Percentiles rank a stretch among this genome's conserved stretches.
Conservation (phyloP, 2,797 vertebrate species). For the Poecilia velifera region DNA sequence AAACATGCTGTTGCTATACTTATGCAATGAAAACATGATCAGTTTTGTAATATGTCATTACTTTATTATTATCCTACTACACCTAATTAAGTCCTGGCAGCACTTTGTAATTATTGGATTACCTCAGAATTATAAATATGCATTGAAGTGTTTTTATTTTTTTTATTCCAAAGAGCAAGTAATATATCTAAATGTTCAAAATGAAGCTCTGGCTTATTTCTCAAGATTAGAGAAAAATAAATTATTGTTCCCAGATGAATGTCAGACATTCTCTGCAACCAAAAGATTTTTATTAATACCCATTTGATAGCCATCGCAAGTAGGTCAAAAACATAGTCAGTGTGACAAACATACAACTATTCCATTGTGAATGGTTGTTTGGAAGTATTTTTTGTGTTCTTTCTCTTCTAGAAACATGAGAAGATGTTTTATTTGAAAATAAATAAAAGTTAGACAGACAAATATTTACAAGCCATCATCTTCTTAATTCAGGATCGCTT, state of each 20-base stretch:
- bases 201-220: not conserved
- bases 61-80: not conserved
- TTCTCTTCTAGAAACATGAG: too few species aligned
- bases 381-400: too few species aligned
- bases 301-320: not conserved
- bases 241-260: not conserved
- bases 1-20: not conserved
- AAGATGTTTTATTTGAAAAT: too few species aligned
- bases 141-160: not conserved
- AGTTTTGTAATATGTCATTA: not conserved
- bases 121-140: not conserved
- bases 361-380: too few species aligned
- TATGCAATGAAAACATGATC: not conserved
- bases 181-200: not conserved
- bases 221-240: not conserved
- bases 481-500: too few species aligned
- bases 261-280: not conserved
- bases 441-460: too few species aligned
- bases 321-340: not conserved
- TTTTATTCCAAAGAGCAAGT: not conserved
- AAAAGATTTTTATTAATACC: not conserved
- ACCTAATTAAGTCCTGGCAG: not conserved
- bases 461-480: too few species aligned
- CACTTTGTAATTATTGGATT: not conserved
- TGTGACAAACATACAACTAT: too few species aligned